Conservation (phyloP, 1,140 invertebrate genomes). For the Procambarus virginalis region DNA sequence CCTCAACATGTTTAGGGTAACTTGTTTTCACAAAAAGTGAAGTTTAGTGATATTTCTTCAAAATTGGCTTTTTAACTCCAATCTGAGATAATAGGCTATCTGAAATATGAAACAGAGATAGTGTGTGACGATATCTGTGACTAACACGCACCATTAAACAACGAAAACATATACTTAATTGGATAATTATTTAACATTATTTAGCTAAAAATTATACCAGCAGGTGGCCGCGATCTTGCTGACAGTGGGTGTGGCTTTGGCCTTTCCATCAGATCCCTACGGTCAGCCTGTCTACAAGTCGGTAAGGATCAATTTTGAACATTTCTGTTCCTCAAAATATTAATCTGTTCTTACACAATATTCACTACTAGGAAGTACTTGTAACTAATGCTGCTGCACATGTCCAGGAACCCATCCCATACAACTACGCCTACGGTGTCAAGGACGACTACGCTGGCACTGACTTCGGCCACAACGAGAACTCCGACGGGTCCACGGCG, state of each 20-base stretch:
- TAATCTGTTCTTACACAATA: background rate
- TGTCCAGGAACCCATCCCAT: constrained; percentile 67
- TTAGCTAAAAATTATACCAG: background rate
- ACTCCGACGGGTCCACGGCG: constrained; percentile 70
- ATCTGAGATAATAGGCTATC: no score
- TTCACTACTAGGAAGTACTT: no score
- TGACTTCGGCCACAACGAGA: constrained; percentile 66
- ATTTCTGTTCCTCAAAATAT: background rate
- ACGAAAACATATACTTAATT: no score
- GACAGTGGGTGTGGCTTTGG: background rate
- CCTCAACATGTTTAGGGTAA: no score
- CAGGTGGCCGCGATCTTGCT: background rate
- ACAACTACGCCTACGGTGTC: constrained; percentile 40
- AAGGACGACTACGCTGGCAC: constrained; percentile 8
- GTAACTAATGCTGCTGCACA: background rate
- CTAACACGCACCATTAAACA: no score
- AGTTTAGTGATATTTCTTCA: no score
- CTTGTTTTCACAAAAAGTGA: no score
- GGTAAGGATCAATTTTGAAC: background rate
- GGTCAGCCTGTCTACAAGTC: constrained; percentile 18
- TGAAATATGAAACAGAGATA: no score
- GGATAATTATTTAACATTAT: no score
- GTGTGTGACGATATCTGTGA: no score
- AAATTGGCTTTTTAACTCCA: no score
- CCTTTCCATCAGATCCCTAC: constrained; percentile 37